phyloP scores from a whole-genome alignment of 2,797 vertebrate species.

The Carapus acus region DNA sequence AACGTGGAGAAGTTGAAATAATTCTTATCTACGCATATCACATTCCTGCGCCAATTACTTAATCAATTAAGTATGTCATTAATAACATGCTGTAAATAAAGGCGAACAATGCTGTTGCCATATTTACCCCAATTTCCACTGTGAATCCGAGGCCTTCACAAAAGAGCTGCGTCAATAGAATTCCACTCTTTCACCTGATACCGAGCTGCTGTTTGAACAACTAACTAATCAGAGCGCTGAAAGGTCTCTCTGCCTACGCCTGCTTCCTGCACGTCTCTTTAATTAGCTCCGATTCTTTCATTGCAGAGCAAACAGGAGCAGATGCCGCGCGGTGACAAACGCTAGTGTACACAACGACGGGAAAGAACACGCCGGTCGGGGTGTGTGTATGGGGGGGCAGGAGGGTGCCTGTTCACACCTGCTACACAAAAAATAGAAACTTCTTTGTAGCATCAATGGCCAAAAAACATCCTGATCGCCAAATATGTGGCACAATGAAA shows the following conservation, averaged over 20 bases:
- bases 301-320: constrained; percentile 66
- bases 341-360: constrained; percentile 47
- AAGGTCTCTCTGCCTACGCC: constrained; percentile 53
- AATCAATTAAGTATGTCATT: no score
- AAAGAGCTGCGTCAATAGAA: constrained; percentile 44
- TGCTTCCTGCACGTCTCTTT: constrained; percentile 62
- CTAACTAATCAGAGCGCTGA: constrained; percentile 59
- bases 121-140: constrained; percentile 49
- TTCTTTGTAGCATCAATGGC: no score
- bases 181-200: constrained; percentile 50
- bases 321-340: constrained; percentile 61
- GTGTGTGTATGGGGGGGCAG: no score
- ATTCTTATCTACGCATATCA: no score
- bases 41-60: no score
- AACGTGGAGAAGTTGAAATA: no score
- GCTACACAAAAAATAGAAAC: constrained; percentile 34
- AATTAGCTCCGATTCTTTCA: constrained; percentile 67
- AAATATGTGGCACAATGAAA: no score
- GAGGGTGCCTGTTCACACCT: constrained; percentile 50
- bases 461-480: no score
- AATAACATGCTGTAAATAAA: no score
- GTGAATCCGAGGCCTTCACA: constrained; percentile 46
- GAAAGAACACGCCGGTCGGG: no score
- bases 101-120: background rate
- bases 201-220: constrained; percentile 57